Evolutionary conservation across 2,888 invertebrate genomes (phyloP), one percentile per base, ranked within the genome.

Genomic region (Callyntrura sp.): DNA sequence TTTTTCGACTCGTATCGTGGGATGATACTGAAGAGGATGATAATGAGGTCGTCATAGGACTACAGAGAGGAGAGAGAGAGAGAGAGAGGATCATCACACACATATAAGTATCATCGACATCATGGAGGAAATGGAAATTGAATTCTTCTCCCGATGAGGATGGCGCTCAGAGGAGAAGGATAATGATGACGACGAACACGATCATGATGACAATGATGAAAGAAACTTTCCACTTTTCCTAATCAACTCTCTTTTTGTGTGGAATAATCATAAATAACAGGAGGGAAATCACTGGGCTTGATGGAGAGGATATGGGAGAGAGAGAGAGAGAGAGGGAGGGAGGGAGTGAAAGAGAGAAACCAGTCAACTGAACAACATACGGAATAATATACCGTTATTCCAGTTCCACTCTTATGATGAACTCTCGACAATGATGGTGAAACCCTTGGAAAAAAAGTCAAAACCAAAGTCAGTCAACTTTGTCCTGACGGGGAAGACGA

Each of bases 161-260:
- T 35, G 35, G 6, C 35, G 35, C 35, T 35, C 35, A 35, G 35
- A 25, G 11, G 62, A 62, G 62, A 23, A 62, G 62, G 25, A 23
- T 62, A 28, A 65, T 65, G 28, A 28, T 65, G 65, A 48, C 11
- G 68, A 23, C 5, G 62, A 51, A 55, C 28, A 45, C 23, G 51
- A 79, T 81, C 57, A 82, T 73, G 60, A 84, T 35, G 78, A 78
- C 65, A 35, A 84, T 83, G 78, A 85, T 65, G 83, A 83, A 82
- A 88, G 82, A 73, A 89, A 89, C 89, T 89, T 89, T 89, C 70
- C 85, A 85, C 84, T 89, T 79, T 89, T 85, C 84, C 65, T 89
- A 89, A 89, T 89, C 84, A 89, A 89, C 84, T 70, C 65, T 17
- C 35, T 43, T 45, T 73, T 73, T 73, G 48, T 70, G 70, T 45